Conservation (phyloP, 2,888 invertebrate species). For the Sclerodermus sp. region DNA sequence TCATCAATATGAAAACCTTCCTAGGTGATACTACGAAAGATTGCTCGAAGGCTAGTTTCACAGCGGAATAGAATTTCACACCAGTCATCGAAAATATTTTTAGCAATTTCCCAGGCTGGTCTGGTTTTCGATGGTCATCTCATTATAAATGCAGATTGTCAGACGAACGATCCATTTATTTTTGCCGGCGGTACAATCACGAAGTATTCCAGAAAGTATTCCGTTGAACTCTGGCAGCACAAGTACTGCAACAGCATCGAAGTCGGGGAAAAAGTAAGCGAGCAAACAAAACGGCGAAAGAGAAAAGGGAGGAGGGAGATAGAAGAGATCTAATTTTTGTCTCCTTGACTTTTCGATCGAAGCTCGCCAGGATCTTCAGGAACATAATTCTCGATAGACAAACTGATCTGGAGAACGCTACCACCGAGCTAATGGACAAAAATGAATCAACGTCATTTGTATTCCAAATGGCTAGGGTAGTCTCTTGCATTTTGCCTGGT, state of each 20-base stretch:
- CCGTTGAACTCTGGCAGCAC: constrained; percentile 61
- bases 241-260: constrained; percentile 65
- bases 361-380: constrained; percentile 33
- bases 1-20: constrained; percentile 60
- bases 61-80: too few relatives aligned
- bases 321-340: neutral
- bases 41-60: constrained; percentile 22
- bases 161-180: constrained; percentile 68
- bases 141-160: constrained; percentile 65
- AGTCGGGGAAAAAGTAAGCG: constrained; percentile 64
- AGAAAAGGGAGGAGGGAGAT: neutral
- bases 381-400: too few relatives aligned
- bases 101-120: constrained; percentile 63
- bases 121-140: constrained; percentile 68
- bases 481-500: constrained; percentile 63
- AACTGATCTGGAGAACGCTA: too few relatives aligned
- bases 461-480: too few relatives aligned
- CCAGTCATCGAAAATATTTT: constrained; percentile 15
- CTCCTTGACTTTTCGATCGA: neutral
- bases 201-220: constrained; percentile 66
- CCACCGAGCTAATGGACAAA: too few relatives aligned
- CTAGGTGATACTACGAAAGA: constrained; percentile 41
- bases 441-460: too few relatives aligned
- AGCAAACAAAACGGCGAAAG: constrained; percentile 5
- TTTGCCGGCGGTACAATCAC: constrained; percentile 69